Evolutionary conservation across 2,797 vertebrate species (phyloP).

Genomic region (Pipistrellus pipistrellus): DNA sequence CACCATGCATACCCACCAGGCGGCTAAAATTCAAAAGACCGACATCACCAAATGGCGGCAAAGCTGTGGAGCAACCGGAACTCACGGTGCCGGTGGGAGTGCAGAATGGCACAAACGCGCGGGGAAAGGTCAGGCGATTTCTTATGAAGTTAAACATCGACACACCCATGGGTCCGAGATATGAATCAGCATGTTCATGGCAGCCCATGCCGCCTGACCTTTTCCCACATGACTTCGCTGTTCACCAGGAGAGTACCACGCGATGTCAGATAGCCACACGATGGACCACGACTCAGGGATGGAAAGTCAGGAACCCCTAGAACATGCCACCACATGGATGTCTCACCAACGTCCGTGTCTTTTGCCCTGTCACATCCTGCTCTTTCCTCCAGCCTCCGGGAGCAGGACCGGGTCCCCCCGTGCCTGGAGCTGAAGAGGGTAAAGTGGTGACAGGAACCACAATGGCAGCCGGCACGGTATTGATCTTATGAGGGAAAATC

Average conservation of each 20-base stretch:
- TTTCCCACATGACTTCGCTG: no score
- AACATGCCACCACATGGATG: background rate
- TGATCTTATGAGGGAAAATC: background rate
- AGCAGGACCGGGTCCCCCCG: background rate
- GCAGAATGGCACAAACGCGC: background rate
- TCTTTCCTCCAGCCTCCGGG: background rate
- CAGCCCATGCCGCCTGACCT: background rate
- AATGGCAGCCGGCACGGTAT: background rate
- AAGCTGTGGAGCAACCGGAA: background rate
- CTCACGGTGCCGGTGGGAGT: rapidly evolving
- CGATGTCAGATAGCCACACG: rapidly evolving
- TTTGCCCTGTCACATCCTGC: background rate
- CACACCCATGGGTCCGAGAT: background rate
- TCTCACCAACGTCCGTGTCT: background rate
- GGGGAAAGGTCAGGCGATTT: background rate
- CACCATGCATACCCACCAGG: background rate
- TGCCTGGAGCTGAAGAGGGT: background rate
- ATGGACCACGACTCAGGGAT: background rate
- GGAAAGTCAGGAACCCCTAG: background rate
- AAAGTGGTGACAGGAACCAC: background rate
- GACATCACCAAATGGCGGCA: background rate
- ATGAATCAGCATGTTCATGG: background rate
- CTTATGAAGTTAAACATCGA: background rate
- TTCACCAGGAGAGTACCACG: background rate
- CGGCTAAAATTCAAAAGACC: background rate